phyloP scores from a whole-genome alignment of 2,888 invertebrate species.

The Conistra vaccinii region DNA sequence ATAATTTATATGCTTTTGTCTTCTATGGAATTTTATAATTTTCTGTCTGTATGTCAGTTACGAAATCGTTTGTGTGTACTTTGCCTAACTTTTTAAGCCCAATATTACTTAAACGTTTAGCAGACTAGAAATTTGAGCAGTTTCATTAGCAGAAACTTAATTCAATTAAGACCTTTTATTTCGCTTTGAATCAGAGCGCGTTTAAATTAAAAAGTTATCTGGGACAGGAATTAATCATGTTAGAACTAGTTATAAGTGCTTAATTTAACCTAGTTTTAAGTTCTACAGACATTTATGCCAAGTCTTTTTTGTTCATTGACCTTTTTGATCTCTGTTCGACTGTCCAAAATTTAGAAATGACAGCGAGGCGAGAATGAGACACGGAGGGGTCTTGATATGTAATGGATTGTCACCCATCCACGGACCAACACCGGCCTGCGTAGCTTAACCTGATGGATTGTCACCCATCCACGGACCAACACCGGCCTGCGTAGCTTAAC shows the following conservation, averaged over 20 bases:
- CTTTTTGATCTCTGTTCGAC: slow-evolving; percentile 8
- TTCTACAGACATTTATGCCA: slow-evolving; percentile 2
- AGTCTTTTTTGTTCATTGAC: slow-evolving; percentile 18
- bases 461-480: too few species aligned
- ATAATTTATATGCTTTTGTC: background rate
- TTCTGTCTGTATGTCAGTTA: background rate
- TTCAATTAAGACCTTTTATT: slow-evolving; percentile 33
- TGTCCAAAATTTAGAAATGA: too few species aligned
- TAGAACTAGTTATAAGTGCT: slow-evolving; percentile 39
- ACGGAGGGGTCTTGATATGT: too few species aligned
- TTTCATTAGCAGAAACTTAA: slow-evolving; percentile 32
- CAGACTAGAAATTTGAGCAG: background rate
- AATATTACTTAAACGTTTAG: slow-evolving; percentile 1
- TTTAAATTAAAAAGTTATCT: slow-evolving; percentile 45
- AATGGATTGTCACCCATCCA: too few species aligned
- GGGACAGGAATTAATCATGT: slow-evolving; percentile 16
- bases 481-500: too few species aligned
- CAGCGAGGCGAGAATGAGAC: too few species aligned
- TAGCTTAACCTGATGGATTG: too few species aligned
- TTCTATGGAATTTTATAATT: background rate
- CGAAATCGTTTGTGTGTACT: background rate
- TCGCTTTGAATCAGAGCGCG: slow-evolving; percentile 21
- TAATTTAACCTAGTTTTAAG: slow-evolving; percentile 38
- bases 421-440: too few species aligned
- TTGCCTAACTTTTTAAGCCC: background rate